phyloP scores from a whole-genome alignment of 2,113 vertebrate genomes.

The Elaphurus davidianus region DNA sequence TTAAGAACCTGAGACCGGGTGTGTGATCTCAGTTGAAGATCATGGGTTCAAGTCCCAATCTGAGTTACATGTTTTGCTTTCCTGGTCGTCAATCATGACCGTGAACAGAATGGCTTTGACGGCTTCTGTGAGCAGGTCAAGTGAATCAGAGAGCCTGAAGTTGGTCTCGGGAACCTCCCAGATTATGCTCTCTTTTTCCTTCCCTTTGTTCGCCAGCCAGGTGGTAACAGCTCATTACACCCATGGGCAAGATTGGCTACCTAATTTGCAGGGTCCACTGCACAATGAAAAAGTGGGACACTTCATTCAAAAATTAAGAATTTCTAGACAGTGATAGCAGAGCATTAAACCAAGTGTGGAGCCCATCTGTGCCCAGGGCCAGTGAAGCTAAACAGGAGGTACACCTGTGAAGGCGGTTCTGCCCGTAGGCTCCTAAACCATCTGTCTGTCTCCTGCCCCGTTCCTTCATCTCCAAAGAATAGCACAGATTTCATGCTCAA shows the following conservation, averaged over 20 bases:
- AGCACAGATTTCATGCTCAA: background rate
- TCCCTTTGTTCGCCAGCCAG: background rate
- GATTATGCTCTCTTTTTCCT: background rate
- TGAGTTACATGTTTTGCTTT: background rate
- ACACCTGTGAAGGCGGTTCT: accelerated
- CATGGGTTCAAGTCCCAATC: background rate
- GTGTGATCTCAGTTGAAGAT: background rate
- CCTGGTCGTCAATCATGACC: background rate
- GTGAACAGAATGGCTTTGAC: background rate
- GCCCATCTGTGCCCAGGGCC: background rate
- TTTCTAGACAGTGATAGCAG: background rate
- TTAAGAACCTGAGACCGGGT: background rate
- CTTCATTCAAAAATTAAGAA: background rate
- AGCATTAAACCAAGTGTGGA: background rate
- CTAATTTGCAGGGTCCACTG: no score
- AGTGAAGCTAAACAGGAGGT: background rate
- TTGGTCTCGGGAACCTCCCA: background rate
- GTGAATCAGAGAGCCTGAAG: background rate
- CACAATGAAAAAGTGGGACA: background rate
- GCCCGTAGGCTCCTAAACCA: background rate
- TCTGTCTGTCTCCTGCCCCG: background rate
- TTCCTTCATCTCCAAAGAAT: background rate
- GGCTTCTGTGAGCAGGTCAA: background rate
- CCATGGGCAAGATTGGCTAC: background rate
- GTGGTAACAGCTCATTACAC: background rate